Conservation (phyloP, 2,113 vertebrate species). For the Gobio gobio region DNA sequence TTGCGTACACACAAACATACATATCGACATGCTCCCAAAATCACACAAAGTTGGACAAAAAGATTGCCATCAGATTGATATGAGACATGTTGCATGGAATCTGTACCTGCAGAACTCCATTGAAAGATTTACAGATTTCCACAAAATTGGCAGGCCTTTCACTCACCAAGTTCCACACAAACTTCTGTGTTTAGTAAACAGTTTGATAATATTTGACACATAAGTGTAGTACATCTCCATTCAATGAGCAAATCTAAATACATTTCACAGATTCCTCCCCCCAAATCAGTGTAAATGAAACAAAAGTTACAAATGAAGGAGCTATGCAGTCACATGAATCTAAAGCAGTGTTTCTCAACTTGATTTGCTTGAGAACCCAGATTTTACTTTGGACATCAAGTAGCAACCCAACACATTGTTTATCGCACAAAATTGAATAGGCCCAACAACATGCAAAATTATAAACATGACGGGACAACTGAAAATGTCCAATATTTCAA, state of each 20-base stretch:
- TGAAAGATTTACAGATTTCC: not conserved
- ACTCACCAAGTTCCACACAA: not conserved
- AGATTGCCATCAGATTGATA: not conserved
- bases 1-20: constrained; percentile 18
- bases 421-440: not conserved
- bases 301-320: not conserved
- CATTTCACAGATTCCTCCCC: not conserved
- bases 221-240: not conserved
- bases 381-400: not conserved
- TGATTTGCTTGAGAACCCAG: not conserved
- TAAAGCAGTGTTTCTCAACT: not conserved
- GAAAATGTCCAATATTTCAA: not conserved
- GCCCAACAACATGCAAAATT: not conserved
- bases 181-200: not conserved
- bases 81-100: not conserved
- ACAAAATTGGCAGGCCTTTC: not conserved
- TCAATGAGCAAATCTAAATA: not conserved
- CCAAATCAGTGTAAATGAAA: not conserved
- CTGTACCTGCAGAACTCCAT: not conserved
- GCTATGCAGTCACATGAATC: not conserved
- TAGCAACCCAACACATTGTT: not conserved
- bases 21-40: constrained; percentile 1
- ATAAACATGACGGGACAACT: not conserved
- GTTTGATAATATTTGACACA: not conserved
- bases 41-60: constrained; percentile 31